phyloP scores from a whole-genome alignment of 2,797 vertebrate species.

The Jordanella pulchra region DNA sequence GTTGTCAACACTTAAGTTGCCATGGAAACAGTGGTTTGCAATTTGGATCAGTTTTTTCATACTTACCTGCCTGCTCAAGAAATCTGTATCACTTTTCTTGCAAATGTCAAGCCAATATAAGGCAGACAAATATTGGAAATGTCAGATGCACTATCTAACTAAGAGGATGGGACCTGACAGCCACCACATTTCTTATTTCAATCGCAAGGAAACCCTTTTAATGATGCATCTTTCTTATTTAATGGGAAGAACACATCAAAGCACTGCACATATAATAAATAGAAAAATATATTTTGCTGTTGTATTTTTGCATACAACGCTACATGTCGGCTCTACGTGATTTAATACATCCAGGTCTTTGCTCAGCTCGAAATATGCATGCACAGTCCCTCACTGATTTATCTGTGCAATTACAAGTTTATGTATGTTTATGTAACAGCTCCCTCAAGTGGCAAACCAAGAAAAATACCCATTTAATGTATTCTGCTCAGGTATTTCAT shows the following conservation, averaged over 20 bases:
- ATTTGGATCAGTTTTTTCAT: slow-evolving; percentile 39
- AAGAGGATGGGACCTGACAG: slow-evolving; percentile 46
- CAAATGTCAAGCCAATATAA: slow-evolving; percentile 66
- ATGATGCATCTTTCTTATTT: slow-evolving; percentile 32
- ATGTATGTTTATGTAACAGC: slow-evolving; percentile 71
- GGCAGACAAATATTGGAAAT: slow-evolving; percentile 63
- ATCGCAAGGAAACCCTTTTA: slow-evolving; percentile 28
- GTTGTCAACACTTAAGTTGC: slow-evolving; percentile 67
- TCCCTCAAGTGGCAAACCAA: slow-evolving; percentile 66
- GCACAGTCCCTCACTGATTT: slow-evolving; percentile 16
- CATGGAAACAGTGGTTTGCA: slow-evolving; percentile 70
- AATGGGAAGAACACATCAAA: slow-evolving; percentile 13
- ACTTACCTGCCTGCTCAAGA: slow-evolving; percentile 32
- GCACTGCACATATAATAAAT: slow-evolving; percentile 26
- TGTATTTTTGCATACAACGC: slow-evolving; percentile 9
- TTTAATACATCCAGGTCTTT: slow-evolving; percentile 10
- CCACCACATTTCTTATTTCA: slow-evolving; percentile 44
- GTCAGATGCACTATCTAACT: slow-evolving; percentile 43
- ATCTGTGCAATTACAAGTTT: background rate
- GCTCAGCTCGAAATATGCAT: slow-evolving; percentile 1
- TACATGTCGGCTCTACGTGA: slow-evolving; percentile 18
- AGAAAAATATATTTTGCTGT: slow-evolving; percentile 27
- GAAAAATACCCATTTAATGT: slow-evolving; percentile 2
- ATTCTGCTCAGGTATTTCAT: background rate
- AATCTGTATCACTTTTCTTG: slow-evolving; percentile 31